Evolutionary conservation across 2,888 invertebrate species (phyloP), one percentile per base, ranked within the genome.

Genomic region (Lepetodrilus schrolli): DNA sequence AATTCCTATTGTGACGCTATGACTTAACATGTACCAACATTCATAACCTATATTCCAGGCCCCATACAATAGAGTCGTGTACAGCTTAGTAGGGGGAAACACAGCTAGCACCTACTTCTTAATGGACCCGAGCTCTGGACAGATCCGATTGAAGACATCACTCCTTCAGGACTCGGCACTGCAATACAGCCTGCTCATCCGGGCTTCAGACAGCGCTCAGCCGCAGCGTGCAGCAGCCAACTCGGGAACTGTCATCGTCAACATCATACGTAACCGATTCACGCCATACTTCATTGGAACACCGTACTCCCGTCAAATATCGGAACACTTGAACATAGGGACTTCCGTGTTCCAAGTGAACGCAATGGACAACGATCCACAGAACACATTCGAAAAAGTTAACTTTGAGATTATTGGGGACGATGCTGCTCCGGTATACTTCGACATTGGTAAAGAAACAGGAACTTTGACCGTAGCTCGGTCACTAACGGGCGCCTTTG

Each of bases 371-470:
- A 72, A 68, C 48, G 84, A 86, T 74, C 76, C 80, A 5, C 74
- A 76, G 75, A 79, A 79, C 50, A 82, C 83, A 0, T 84, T 84
- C 76, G 83, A 84, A 75, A 49, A 65, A 51, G 78, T 88, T 10
- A 50, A 66, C 20, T 88, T 86, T 73, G 73, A 80, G 36, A 76
- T 88, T 13, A 82, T 82, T 17, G 88, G 88, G 1, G 86, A 87
- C 75, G 84, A 83, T 48, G 80, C 81, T 48, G 85, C 88, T 20
- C 83, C 85, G 0, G 83, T 83, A 21, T 88, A 83, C 77, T 88
- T 88, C 77, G 58, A 50, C 10, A 81, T 88, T n/a, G 79, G 83
- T 21, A 47, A 68, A n/a, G 43, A 51, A 26, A 80, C 75, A 38
- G 87, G 87, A 13, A 48, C 26, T 5, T 78, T 85, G 8, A 58